Base-by-base conservation (phyloP, 37 sponge, comb jelly and placozoan species). In the Halichondria panicea region DNA sequence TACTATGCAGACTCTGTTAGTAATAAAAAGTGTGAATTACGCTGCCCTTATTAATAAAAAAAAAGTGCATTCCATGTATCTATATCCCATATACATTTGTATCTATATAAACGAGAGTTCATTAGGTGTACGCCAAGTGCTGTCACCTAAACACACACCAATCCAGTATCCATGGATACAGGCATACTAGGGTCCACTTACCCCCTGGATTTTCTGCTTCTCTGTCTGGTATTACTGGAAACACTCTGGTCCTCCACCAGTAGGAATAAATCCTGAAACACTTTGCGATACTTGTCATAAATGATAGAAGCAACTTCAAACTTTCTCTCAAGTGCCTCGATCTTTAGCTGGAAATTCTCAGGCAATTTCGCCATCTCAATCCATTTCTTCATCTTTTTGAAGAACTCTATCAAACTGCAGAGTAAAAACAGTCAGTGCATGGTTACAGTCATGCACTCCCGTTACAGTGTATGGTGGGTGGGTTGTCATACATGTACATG, bases 361-460 rank as follows among this genome's bases (percentile, higher is more conserved):
- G 90, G 62, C 46, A 91, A 71, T 2, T 77, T 74, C 6, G 83
- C 77, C 95, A 94, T 91, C 60, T 91, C 93, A 22, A 70, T 40
- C 95, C 95, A 94, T 53, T 88, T 86, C 81, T 94, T 87, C 61
- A 94, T 88, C 80, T 80, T 90, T 40, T 78, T 72, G 72, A 94
- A 94, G 65, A 94, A 94, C 70, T 94, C 87, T 18, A 94, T 68
- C 78, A 94, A 83, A 66, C 95, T 94, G 52, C 3, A 72, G 12
- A n/a, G 36, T 52, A 39, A 48, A 33, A 43, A 37, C 31, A 79
- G 32, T n/a, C n/a, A n/a, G n/a, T n/a, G n/a, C n/a, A n/a, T n/a
- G n/a, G n/a, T n/a, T n/a, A n/a, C n/a, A n/a, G n/a, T n/a, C n/a
- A n/a, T n/a, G n/a, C n/a, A n/a, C n/a, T n/a, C n/a, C n/a, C n/a